Evolutionary conservation across 2,797 vertebrate species (phyloP).

Genomic region (Acridotheres tristis): DNA sequence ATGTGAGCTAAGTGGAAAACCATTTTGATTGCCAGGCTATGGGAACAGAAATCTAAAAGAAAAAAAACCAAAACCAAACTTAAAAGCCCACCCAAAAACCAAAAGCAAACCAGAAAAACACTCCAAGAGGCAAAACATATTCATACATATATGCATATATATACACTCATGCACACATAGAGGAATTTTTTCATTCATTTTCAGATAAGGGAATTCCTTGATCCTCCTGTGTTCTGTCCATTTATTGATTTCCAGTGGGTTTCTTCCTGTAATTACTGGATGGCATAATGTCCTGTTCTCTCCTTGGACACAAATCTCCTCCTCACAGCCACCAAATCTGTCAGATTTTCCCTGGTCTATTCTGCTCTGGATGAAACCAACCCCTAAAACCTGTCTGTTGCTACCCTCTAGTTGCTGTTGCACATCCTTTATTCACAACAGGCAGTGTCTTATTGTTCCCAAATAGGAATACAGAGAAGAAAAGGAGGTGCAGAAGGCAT

Average conservation of each 20-base stretch:
- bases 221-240: not conserved
- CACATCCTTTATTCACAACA: not conserved
- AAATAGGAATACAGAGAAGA: not conserved
- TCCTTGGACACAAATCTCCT: not conserved
- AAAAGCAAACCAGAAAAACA: fast-evolving
- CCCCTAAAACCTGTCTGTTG: not conserved
- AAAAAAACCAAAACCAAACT: not conserved
- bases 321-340: not conserved
- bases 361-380: not conserved
- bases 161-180: fast-evolving
- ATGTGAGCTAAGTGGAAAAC: not conserved
- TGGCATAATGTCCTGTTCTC: not conserved
- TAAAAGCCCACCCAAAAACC: not conserved
- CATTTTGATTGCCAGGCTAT: not conserved
- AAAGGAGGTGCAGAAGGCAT: not conserved
- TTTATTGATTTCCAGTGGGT: not conserved
- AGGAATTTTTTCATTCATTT: not conserved
- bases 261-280: not conserved
- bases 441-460: not conserved
- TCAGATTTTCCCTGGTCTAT: not conserved
- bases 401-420: not conserved
- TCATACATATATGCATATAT: too few species aligned
- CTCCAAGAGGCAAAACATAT: not conserved
- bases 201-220: not conserved
- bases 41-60: not conserved